Percentiles rank a stretch among this genome's conserved stretches.
phyloP scores from a whole-genome alignment of 2,113 vertebrate species.

The Egretta garzetta region DNA sequence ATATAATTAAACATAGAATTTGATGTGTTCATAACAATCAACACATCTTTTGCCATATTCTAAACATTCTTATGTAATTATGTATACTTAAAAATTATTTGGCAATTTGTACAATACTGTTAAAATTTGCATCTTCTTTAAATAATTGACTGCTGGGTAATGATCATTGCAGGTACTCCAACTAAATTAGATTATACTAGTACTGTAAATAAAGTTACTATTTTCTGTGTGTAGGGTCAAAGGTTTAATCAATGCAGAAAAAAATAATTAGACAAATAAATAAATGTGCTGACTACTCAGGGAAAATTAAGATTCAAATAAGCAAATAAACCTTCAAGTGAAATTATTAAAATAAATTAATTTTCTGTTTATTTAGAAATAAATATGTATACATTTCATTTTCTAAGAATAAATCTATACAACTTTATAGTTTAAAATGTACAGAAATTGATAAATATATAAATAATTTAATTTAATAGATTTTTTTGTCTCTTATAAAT shows the following conservation, averaged over 20 bases:
- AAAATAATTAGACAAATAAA: neutral
- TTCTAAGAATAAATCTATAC: neutral
- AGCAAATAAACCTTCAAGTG: neutral
- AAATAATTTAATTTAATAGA: neutral
- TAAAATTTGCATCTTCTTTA: neutral
- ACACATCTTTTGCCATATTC: neutral
- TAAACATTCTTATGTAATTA: neutral
- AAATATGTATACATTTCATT: neutral
- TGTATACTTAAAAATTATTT: neutral
- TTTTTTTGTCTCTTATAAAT: neutral
- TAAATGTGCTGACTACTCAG: neutral
- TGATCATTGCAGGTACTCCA: neutral
- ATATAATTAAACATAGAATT: neutral
- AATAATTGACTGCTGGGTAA: neutral
- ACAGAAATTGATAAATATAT: neutral
- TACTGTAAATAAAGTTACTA: neutral
- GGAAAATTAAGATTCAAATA: neutral
- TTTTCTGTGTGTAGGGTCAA: neutral
- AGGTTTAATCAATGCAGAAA: neutral
- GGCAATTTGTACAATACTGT: neutral
- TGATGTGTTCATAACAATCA: neutral
- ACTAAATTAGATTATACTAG: neutral
- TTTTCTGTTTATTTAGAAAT: neutral
- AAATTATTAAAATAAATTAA: neutral
- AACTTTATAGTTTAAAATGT: neutral